These are phyloP conservation scores for Cettia cetti DNA, from an alignment of 2,113 vertebrate genomes.

Conservation along the genomic window DNA sequence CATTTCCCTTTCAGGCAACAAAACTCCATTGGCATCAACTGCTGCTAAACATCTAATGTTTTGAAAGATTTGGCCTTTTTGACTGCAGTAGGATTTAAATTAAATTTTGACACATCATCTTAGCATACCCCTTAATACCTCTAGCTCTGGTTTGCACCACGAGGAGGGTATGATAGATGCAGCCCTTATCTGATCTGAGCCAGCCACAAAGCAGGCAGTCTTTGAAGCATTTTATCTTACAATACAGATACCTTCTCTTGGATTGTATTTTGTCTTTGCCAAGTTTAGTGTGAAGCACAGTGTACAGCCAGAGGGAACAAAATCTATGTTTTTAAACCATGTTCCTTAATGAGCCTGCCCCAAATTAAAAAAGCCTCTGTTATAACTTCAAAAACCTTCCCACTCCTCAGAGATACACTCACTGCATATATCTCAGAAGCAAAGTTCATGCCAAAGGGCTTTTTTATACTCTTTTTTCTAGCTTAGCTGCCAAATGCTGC, in stretches of 20 bases:
- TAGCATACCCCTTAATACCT: background rate
- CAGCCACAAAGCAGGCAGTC: background rate
- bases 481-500: conserved; percentile 41
- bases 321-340: conserved; percentile 10
- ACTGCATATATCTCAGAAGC: conserved; percentile 16
- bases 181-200: background rate
- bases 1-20: background rate
- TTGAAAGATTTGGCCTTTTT: background rate
- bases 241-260: background rate
- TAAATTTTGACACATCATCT: background rate
- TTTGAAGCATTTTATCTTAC: conserved; percentile 9
- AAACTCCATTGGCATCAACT: background rate
- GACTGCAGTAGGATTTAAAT: background rate
- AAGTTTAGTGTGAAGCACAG: background rate
- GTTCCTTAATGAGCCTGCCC: conserved; percentile 36
- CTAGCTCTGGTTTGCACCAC: background rate
- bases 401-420: background rate
- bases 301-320: background rate
- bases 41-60: background rate
- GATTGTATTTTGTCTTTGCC: background rate
- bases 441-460: conserved; percentile 54
- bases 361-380: conserved; percentile 43
- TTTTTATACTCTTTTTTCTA: background rate
- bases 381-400: conserved; percentile 43
- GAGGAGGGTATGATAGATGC: background rate